A percentile compares a stretch with the other conserved stretches of the same genome.
These are phyloP conservation scores for Syngnathus acus DNA, from an alignment of 2,797 vertebrate genomes.

Conservation along the genomic window DNA sequence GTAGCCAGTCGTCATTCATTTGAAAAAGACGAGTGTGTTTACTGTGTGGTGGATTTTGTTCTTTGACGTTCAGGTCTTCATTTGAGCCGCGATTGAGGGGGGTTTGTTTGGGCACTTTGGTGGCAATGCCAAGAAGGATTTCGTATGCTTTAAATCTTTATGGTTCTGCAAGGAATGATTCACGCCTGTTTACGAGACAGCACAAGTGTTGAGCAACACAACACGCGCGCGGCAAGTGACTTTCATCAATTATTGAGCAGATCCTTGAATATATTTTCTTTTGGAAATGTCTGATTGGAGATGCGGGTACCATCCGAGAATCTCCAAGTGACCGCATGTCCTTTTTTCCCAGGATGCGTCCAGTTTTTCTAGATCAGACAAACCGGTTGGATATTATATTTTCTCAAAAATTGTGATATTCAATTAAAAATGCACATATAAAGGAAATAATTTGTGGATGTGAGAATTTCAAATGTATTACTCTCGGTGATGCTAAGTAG, in stretches of 20 bases:
- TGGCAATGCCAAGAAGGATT: conserved; percentile 23
- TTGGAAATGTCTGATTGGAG: conserved; percentile 16
- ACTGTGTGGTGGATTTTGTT: conserved; percentile 8
- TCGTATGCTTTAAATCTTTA: conserved; percentile 47
- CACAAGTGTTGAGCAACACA: conserved; percentile 35
- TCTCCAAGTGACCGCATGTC: background rate
- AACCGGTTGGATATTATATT: no score
- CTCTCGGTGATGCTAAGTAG: no score
- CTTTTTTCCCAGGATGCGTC: background rate
- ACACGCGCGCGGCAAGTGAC: conserved; percentile 39
- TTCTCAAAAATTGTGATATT: no score
- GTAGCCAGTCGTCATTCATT: background rate
- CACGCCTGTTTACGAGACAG: conserved; percentile 39
- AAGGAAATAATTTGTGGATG: no score
- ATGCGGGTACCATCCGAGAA: background rate
- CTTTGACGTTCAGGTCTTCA: conserved; percentile 10
- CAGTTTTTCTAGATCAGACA: background rate
- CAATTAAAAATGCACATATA: no score
- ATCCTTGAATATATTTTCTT: conserved; percentile 17
- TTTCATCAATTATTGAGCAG: conserved; percentile 52
- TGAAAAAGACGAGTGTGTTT: background rate
- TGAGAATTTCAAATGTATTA: no score
- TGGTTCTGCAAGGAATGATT: conserved; percentile 46
- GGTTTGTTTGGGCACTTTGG: conserved; percentile 25
- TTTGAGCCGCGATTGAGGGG: background rate